Base-by-base conservation (phyloP, 1,140 invertebrate genomes). In the Achroia grisella region DNA sequence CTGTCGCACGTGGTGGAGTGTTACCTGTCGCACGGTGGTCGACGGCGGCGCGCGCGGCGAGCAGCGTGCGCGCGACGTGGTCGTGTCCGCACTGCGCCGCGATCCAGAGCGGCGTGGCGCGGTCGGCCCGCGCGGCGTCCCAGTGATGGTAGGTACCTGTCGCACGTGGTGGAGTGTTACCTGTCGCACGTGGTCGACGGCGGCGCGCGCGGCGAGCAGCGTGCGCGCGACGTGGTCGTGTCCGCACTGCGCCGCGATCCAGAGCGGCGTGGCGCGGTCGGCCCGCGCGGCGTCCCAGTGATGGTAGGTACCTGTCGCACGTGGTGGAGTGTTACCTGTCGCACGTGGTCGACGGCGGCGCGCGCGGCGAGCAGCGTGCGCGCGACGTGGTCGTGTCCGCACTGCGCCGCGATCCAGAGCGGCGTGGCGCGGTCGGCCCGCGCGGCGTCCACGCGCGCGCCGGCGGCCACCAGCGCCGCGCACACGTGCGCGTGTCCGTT, bases 321-420 rank as follows among this genome's bases (percentile, higher is more conserved):
- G 17, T 23, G 17, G 17, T 23, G 2, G 17, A 23, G 13, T 10
- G 8, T 3, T 86, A 94, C 94, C 72, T 95, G 92, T 85, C 95
- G 89, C 3, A 91, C 89, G 14, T 92, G 88, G 82, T 98, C 94
- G 23, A 96, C 92, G 57, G 89, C 86, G 28, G 95, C 95, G 23
- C 94, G 93, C 46, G 90, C 89, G 69, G 90, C 90, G 23, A 96
- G 84, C 37, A 98, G 86, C 49, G 92, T 87, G 43, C 91, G 88
- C 14, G 95, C 95, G 32, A 96, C 91, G 61, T 92, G 89, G 72
- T 92, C 91, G 80, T 96, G 94, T 8, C 96, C 96, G 92, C 97
- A 96, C 89, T 98, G 97, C 32, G 94, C 90, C 2, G 95, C 93
- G 62, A 98, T 97, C 95, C 95, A 98, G 31, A 98, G 88, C 27